These are phyloP conservation scores for Trematomus bernacchii DNA, from an alignment of 2,797 vertebrate genomes.

Conservation along the genomic window DNA sequence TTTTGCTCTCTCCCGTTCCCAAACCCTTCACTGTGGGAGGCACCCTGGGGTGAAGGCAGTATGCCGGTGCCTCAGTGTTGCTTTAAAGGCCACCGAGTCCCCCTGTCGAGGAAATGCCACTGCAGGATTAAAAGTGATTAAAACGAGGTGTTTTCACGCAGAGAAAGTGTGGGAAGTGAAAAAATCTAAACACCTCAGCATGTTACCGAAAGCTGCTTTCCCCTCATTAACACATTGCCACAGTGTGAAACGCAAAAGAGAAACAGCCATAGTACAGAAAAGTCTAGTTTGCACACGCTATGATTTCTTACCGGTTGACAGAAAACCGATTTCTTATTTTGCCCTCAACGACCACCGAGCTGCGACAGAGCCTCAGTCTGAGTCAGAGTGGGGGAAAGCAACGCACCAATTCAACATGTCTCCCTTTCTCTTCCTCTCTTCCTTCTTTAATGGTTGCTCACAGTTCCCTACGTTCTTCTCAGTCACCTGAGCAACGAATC, in stretches of 20 bases:
- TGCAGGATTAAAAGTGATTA: constrained; percentile 77
- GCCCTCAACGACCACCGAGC: not conserved
- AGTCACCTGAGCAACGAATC: constrained; percentile 98
- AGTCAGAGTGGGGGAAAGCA: constrained; percentile 40
- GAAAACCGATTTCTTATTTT: not conserved
- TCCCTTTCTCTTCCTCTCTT: constrained; percentile 71
- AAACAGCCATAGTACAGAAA: constrained; percentile 20
- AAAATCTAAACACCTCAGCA: constrained; percentile 68
- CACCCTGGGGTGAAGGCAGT: constrained; percentile 42
- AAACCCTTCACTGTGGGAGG: constrained; percentile 43
- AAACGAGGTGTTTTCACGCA: constrained; percentile 68
- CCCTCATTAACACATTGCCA: constrained; percentile 61
- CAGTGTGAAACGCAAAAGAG: constrained; percentile 46
- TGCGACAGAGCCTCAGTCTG: constrained; percentile 3
- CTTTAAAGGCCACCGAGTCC: constrained; percentile 67
- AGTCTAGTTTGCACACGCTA: constrained; percentile 22
- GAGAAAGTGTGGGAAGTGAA: constrained; percentile 63
- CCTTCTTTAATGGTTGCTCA: constrained; percentile 67
- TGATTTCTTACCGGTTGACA: constrained; percentile 27
- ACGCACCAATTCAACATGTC: constrained; percentile 64
- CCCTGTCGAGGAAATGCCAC: constrained; percentile 77
- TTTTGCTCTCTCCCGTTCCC: constrained; percentile 46
- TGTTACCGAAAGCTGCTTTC: constrained; percentile 76
- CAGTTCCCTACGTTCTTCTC: constrained; percentile 90
- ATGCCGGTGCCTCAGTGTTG: constrained; percentile 43